These are phyloP conservation scores for Murina feae DNA, from an alignment of 2,113 vertebrate species.

Conservation along the genomic window DNA sequence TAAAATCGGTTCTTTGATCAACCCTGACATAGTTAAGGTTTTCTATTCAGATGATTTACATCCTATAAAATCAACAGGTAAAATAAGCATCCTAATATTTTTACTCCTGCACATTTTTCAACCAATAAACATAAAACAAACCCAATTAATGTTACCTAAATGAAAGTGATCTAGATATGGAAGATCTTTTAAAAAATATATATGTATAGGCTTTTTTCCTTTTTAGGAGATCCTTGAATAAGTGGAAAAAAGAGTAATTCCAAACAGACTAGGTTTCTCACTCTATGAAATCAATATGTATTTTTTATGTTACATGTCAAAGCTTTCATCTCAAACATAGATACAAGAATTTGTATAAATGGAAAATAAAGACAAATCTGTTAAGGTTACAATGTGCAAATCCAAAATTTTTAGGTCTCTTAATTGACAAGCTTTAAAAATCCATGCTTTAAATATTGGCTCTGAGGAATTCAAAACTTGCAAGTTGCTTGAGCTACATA, in stretches of 20 bases:
- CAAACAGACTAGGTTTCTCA: conserved; percentile 5
- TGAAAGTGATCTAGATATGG: not conserved
- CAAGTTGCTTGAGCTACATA: not conserved
- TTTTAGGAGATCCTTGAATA: not conserved
- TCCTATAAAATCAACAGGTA: not conserved
- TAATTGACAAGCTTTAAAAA: not conserved
- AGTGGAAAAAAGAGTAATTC: not conserved
- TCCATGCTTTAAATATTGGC: not conserved
- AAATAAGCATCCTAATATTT: not conserved
- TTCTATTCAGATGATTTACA: not conserved
- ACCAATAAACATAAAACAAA: conserved; percentile 9
- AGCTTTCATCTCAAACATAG: not conserved
- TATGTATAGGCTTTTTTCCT: not conserved
- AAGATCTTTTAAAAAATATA: not conserved
- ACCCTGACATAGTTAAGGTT: not conserved
- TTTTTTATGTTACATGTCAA: not conserved
- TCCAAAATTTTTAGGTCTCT: not conserved
- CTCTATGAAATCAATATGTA: not conserved
- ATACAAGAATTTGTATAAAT: not conserved
- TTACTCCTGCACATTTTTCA: conserved; percentile 19
- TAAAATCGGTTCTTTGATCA: conserved; percentile 22
- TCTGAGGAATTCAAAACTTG: not conserved
- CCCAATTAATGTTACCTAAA: not conserved
- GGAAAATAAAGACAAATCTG: not conserved
- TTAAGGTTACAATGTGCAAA: not conserved